A percentile compares a stretch with the other conserved stretches of the same genome.
phyloP scores from a whole-genome alignment of 64 coral and sea anemone species.

The Dendrophyllia cribrosa region DNA sequence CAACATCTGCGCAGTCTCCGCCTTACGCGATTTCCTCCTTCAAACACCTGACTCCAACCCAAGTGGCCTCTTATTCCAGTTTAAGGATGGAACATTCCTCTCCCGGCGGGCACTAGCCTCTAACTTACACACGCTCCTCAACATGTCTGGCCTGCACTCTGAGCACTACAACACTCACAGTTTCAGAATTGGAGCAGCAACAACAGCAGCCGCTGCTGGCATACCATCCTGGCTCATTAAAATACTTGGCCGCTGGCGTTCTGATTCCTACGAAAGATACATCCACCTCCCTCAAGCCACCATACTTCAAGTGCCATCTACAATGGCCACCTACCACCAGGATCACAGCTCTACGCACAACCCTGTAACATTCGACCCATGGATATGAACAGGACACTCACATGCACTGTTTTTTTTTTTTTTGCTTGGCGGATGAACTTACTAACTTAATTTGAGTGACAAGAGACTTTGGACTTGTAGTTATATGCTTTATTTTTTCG shows the following conservation, averaged over 20 bases:
- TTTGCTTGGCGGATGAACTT: no score
- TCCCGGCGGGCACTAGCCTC: background rate
- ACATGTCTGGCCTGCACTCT: background rate
- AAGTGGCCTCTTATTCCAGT: background rate
- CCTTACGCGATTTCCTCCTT: background rate
- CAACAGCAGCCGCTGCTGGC: constrained; percentile 3
- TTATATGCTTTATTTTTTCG: no score
- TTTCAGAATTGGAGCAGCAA: constrained; percentile 28
- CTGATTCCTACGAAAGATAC: background rate
- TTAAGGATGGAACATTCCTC: background rate
- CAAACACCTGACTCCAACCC: background rate
- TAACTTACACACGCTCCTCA: background rate
- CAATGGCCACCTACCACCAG: background rate
- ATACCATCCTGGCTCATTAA: constrained; percentile 1
- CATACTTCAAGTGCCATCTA: background rate
- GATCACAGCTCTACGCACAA: background rate
- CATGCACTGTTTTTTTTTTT: no score
- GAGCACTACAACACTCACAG: constrained; percentile 5
- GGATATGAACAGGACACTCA: background rate
- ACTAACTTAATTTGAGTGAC: no score
- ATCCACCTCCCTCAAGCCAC: background rate
- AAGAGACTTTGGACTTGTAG: no score
- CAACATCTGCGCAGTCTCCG: background rate
- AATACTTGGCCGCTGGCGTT: constrained; percentile 12
- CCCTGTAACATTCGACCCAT: background rate